A percentile compares a stretch with the other conserved stretches of the same genome.
phyloP scores from a whole-genome alignment of 2,888 invertebrate genomes.

The Epiblema foenella region DNA sequence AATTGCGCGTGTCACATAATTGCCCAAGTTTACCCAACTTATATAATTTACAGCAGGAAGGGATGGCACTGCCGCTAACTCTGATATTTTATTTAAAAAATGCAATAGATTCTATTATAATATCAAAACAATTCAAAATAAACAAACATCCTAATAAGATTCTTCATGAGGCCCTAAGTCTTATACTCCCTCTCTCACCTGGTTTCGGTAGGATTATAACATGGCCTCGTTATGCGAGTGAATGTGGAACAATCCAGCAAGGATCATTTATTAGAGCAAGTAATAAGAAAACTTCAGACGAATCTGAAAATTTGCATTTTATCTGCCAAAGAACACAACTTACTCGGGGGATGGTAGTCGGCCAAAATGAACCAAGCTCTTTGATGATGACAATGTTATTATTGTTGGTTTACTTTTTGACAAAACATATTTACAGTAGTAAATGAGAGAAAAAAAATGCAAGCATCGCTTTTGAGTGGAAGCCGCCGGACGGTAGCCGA shows the following conservation, averaged over 20 bases:
- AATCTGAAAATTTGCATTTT: constrained; percentile 82
- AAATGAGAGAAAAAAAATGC: no score
- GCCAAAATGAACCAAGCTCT: constrained; percentile 46
- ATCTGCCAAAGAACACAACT: constrained; percentile 79
- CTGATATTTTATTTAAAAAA: no score
- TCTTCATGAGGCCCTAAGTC: background rate
- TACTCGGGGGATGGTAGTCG: constrained; percentile 60
- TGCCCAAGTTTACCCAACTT: no score
- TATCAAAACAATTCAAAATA: no score
- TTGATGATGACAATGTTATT: background rate
- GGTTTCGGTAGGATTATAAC: constrained; percentile 2
- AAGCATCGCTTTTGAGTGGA: no score
- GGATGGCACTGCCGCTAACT: no score
- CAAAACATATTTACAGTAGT: background rate
- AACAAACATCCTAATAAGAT: no score
- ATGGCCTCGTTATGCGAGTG: constrained; percentile 31
- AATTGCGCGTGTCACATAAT: no score
- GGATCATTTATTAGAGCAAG: constrained; percentile 78
- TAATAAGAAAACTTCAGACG: constrained; percentile 81
- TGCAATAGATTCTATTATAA: no score
- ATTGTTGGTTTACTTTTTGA: background rate
- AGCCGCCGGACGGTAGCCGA: no score
- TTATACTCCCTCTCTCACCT: background rate
- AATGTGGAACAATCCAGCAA: constrained; percentile 51
- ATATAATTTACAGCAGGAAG: no score